Evolutionary conservation across 2,113 vertebrate species (phyloP).

Genomic region (Myanophis thanlyinensis): DNA sequence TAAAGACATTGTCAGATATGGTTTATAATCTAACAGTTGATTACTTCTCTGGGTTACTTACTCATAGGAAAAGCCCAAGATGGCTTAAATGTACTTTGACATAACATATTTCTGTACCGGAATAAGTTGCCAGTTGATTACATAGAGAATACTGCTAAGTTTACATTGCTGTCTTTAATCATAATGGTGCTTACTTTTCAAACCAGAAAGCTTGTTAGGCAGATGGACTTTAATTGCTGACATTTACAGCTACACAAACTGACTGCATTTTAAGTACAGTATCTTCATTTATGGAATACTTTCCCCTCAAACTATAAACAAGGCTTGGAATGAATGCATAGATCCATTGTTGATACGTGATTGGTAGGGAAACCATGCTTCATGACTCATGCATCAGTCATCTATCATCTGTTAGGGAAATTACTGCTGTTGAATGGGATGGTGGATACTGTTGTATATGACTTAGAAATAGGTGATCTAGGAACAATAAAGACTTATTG

Average conservation of each 20-base stretch:
- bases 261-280: slow-evolving; percentile 30
- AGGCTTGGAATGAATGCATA: slow-evolving; percentile 27
- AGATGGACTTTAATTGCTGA: slow-evolving; percentile 39
- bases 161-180: slow-evolving; percentile 66
- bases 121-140: slow-evolving; percentile 63
- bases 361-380: slow-evolving; percentile 22
- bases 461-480: background rate
- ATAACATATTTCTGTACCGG: slow-evolving; percentile 53
- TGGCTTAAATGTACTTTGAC: slow-evolving; percentile 51
- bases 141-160: slow-evolving; percentile 52
- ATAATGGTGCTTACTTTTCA: slow-evolving; percentile 42
- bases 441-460: background rate
- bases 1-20: slow-evolving; percentile 25
- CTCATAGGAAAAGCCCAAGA: background rate
- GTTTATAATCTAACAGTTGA: slow-evolving; percentile 39
- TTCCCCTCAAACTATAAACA: slow-evolving; percentile 43
- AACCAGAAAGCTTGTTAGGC: slow-evolving; percentile 41
- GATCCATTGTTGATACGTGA: slow-evolving; percentile 19
- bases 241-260: slow-evolving; percentile 46
- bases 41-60: slow-evolving; percentile 48
- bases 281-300: slow-evolving; percentile 30
- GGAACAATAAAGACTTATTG: background rate
- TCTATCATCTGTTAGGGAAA: background rate
- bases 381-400: background rate
- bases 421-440: background rate